A percentile compares a stretch with the other conserved stretches of the same genome.
Conservation (phyloP, 2,888 invertebrate genomes). For the Drosophila nigricruria region DNA sequence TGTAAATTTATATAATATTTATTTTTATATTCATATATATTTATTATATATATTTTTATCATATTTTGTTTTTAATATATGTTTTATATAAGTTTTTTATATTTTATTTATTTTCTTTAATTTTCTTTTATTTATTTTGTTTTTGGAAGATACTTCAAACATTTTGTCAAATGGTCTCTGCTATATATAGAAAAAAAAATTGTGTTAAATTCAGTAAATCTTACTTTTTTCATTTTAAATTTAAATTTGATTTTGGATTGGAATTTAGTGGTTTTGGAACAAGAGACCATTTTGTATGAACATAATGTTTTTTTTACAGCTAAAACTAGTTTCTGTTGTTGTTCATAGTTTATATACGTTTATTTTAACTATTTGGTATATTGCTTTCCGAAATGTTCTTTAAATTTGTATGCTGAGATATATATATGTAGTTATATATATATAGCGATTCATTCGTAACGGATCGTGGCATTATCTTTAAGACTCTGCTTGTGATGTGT, state of each 20-base stretch:
- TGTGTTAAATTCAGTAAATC: not conserved
- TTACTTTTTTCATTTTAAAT: not conserved
- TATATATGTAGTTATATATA: constrained; percentile 12
- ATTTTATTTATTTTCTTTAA: not conserved
- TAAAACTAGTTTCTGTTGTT: constrained; percentile 5
- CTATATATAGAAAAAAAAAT: not conserved
- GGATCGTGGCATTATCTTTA: constrained; percentile 42
- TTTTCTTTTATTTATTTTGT: not conserved
- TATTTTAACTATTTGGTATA: constrained; percentile 52
- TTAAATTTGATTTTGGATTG: not conserved
- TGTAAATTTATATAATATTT: constrained; percentile 7
- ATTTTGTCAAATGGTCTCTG: constrained; percentile 29
- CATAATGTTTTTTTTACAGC: constrained; percentile 1
- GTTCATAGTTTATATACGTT: constrained; percentile 4
- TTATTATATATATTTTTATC: not conserved
- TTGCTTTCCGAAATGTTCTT: constrained; percentile 60
- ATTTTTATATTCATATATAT: not conserved
- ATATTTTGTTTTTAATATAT: not conserved
- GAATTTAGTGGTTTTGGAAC: not conserved
- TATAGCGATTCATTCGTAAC: constrained; percentile 17
- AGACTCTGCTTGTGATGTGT: constrained; percentile 30
- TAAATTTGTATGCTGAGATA: constrained; percentile 28
- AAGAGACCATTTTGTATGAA: constrained; percentile 17
- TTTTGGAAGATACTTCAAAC: constrained; percentile 25
- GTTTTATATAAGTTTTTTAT: not conserved